Conservation (phyloP, 2,797 vertebrate genomes). For the Calcarius lapponicus region DNA sequence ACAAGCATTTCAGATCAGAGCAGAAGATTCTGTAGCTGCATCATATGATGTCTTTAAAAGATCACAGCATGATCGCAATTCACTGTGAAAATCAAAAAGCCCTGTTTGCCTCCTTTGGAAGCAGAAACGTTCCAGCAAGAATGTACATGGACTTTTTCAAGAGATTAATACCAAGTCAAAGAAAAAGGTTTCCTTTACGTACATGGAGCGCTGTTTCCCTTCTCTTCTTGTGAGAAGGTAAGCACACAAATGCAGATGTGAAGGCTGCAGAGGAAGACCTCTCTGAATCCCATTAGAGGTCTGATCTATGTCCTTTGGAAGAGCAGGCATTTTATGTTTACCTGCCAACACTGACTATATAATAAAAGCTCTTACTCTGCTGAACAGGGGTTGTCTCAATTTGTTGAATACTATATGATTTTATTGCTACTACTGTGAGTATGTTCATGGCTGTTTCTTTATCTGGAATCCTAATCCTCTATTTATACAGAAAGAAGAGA, state of each 20-base stretch:
- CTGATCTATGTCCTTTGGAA: not conserved
- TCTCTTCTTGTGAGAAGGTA: not conserved
- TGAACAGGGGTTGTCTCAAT: not conserved
- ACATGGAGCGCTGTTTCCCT: not conserved
- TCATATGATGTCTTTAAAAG: not conserved
- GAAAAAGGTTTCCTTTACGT: not conserved
- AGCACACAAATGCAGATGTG: not conserved
- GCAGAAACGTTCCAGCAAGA: not conserved
- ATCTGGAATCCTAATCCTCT: not conserved
- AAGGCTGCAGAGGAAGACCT: not conserved
- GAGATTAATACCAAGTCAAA: not conserved
- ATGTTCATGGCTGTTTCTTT: fast-evolving
- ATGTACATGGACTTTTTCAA: not conserved
- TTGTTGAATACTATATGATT: not conserved
- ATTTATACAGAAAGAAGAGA: not conserved
- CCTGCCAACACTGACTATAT: not conserved
- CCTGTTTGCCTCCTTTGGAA: not conserved
- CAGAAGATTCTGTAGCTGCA: not conserved
- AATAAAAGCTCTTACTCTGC: not conserved
- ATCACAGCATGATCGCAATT: fast-evolving
- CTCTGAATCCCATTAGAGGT: not conserved
- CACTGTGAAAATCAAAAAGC: not conserved
- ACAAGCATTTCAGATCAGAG: not conserved
- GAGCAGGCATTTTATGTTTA: not conserved
- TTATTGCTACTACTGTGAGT: not conserved